Conservation (phyloP, 2,888 invertebrate species). For the Oasisia sp. region DNA sequence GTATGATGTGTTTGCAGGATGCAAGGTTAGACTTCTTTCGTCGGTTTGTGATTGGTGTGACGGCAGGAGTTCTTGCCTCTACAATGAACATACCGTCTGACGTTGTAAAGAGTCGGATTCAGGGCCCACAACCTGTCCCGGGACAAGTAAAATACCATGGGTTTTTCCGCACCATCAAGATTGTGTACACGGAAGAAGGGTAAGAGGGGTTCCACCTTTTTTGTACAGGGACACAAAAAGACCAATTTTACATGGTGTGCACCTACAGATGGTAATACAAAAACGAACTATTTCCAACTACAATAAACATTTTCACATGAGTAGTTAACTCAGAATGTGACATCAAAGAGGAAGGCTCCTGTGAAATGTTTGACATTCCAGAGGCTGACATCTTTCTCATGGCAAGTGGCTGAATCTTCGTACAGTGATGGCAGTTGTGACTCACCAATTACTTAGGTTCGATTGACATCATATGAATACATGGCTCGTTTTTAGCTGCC, state of each 20-base stretch:
- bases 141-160: conserved; percentile 81
- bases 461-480: too few relatives aligned
- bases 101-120: conserved; percentile 94
- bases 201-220: conserved; percentile 65
- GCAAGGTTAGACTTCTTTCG: conserved; percentile 51
- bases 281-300: neutral
- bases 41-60: conserved; percentile 80
- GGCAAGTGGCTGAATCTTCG: too few relatives aligned
- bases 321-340: too few relatives aligned
- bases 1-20: conserved; percentile 26
- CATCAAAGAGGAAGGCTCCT: too few relatives aligned
- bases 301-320: too few relatives aligned
- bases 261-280: too few relatives aligned
- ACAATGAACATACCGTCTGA: conserved; percentile 94
- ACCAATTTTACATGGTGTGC: too few relatives aligned
- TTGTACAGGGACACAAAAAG: neutral
- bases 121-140: conserved; percentile 85
- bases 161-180: conserved; percentile 77
- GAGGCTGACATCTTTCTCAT: too few relatives aligned
- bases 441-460: too few relatives aligned
- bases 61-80: conserved; percentile 87
- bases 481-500: too few relatives aligned
- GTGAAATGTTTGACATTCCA: too few relatives aligned
- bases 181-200: conserved; percentile 91
- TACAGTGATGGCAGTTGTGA: too few relatives aligned